Conservation (phyloP, 2,888 invertebrate species). For the Itoplectis maculator region DNA sequence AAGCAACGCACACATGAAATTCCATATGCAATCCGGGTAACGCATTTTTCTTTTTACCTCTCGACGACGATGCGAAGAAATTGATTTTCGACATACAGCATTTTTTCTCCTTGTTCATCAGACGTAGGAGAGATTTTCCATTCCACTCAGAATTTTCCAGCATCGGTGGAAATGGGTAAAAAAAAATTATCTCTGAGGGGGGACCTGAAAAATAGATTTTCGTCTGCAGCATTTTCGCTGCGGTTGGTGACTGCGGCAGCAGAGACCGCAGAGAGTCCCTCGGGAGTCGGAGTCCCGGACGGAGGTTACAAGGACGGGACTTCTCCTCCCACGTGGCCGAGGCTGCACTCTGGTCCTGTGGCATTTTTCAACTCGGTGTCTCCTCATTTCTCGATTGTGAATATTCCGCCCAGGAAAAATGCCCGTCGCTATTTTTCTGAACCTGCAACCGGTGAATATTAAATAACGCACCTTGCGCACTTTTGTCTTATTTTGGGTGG, state of each 20-base stretch:
- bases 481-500: constrained; percentile 1
- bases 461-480: constrained; percentile 2
- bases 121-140: too few species aligned
- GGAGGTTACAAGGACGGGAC: constrained; percentile 2
- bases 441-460: not conserved
- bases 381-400: constrained; percentile 26
- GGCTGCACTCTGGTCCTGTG: constrained; percentile 15
- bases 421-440: not conserved
- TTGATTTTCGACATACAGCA: constrained; percentile 18
- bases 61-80: not conserved
- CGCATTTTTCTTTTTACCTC: not conserved
- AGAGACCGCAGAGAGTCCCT: constrained; percentile 11
- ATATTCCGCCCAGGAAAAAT: constrained; percentile 51
- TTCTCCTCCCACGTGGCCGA: constrained; percentile 31
- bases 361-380: constrained; percentile 21
- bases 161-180: too few species aligned
- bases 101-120: too few species aligned
- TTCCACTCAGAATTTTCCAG: too few species aligned
- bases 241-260: not conserved
- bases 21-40: not conserved
- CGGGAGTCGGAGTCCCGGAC: constrained; percentile 7
- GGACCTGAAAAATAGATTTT: not conserved
- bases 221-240: not conserved
- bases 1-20: constrained; percentile 16
- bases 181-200: too few species aligned